Evolutionary conservation across 2,888 invertebrate genomes (phyloP), one percentile per base, ranked within the genome.

Genomic region (Troides helena): DNA sequence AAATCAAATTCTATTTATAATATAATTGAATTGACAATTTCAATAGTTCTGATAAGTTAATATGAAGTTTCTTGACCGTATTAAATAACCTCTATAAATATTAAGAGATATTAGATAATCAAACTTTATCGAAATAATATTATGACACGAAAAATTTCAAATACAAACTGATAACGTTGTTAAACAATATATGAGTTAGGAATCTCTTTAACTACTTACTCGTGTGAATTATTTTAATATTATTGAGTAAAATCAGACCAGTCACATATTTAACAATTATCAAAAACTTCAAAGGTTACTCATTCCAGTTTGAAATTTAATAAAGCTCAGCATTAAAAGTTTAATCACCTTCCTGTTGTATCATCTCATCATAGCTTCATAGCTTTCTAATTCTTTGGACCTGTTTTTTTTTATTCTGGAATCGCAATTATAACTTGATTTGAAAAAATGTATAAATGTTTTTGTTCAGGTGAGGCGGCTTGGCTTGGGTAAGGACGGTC

Each of bases 401-500:
- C 8, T 53, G 6, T 53, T 53, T 53, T n/a, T 17, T 18, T 50
- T 53, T 21, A 21, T 18, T 12, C 18, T 2, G 21, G 21, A n/a
- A 3, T 18, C 12, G n/a, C 14, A 46, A 6, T 53, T 53, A 53
- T 14, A 50, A 7, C 10, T 43, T 43, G 12, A 14, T 12, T 46
- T 14, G 21, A 12, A 46, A 46, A 1, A 46, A 46, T 46, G 46
- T 56, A n/a, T 43, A 50, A 53, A 39, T 65, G 10, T 65, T 46
- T 68, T 10, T 67, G 77, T 73, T 5, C 78, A 92, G 92, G 86
- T 92, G 0, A 86, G 90, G 21, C 85, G 91, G 50, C 72, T 90
- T 0, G 90, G 90, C 1, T 80, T 90, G 18, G 88, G 89, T 23
- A 74, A 76, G 17, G 81, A 78, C 17, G 82, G 81, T 0, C 84